Conservation (phyloP, 2,113 vertebrate genomes). For the Xenopus laevis region DNA sequence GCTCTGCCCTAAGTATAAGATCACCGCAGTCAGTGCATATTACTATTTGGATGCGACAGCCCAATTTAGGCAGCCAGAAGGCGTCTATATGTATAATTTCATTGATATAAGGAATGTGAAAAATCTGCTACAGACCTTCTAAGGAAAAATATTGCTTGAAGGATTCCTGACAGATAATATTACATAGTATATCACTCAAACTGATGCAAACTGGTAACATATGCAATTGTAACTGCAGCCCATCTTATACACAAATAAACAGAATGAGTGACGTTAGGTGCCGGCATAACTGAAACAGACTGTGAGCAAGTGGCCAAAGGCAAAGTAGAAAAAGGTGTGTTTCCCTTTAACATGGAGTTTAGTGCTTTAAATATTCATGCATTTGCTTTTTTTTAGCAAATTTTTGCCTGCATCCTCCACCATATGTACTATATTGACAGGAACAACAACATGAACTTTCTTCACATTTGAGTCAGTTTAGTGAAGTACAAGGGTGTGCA, state of each 20-base stretch:
- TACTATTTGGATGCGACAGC: constrained; percentile 51
- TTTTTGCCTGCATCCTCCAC: too few relatives aligned
- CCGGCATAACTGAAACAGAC: too few relatives aligned
- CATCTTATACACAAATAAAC: not conserved
- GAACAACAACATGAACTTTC: too few relatives aligned
- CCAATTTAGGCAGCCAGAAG: constrained; percentile 55
- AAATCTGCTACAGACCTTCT: constrained; percentile 37
- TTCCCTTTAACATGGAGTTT: too few relatives aligned
- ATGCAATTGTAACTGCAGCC: constrained; percentile 11
- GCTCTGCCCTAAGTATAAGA: constrained; percentile 50
- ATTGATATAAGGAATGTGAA: constrained; percentile 49
- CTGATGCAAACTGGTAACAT: constrained; percentile 2
- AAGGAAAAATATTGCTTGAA: constrained; percentile 49
- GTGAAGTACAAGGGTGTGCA: too few relatives aligned
- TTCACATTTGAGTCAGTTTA: too few relatives aligned
- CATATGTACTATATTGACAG: too few relatives aligned
- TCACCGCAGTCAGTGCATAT: constrained; percentile 53
- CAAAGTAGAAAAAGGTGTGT: too few relatives aligned
- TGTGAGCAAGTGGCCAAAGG: too few relatives aligned
- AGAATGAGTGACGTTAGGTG: not conserved
- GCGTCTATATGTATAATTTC: constrained; percentile 47
- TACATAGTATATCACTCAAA: constrained; percentile 27
- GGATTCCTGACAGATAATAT: constrained; percentile 47
- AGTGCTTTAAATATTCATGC: too few relatives aligned
- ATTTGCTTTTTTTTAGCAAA: too few relatives aligned